These are phyloP conservation scores for Uria aalge DNA, from an alignment of 2,113 vertebrate genomes.

Conservation along the genomic window DNA sequence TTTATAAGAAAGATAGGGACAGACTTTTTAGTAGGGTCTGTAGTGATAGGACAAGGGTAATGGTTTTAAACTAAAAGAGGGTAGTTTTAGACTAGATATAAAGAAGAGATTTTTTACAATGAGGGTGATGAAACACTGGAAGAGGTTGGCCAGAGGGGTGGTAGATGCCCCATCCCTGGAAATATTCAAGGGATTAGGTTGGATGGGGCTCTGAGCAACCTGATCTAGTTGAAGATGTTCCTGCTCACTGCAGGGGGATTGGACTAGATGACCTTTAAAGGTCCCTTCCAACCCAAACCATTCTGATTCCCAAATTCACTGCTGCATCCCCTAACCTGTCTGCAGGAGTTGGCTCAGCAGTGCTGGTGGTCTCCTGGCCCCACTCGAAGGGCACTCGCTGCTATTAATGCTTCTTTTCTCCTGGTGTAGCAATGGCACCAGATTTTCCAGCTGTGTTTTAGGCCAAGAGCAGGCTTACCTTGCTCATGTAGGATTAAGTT, in stretches of 20 bases:
- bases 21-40: background rate
- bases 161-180: background rate
- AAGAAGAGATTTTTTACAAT: background rate
- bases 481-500: slow-evolving; percentile 62
- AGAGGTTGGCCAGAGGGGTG: background rate
- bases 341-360: background rate
- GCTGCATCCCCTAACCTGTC: background rate
- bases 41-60: background rate
- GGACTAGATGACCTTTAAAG: background rate
- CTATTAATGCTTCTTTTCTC: background rate
- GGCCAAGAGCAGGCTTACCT: slow-evolving; percentile 61
- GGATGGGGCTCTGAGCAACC: background rate
- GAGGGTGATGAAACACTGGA: background rate
- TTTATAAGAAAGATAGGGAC: background rate
- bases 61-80: background rate
- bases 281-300: background rate
- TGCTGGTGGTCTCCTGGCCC: background rate
- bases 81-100: background rate
- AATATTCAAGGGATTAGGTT: too few species aligned
- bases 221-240: background rate
- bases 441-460: slow-evolving; percentile 15
- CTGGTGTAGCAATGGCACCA: slow-evolving; percentile 1
- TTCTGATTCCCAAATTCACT: background rate
- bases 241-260: background rate
- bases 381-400: fast-evolving